These are phyloP conservation scores for Hapalemur alaotrensis DNA, from an alignment of 2,797 vertebrate species.

Conservation along the genomic window DNA sequence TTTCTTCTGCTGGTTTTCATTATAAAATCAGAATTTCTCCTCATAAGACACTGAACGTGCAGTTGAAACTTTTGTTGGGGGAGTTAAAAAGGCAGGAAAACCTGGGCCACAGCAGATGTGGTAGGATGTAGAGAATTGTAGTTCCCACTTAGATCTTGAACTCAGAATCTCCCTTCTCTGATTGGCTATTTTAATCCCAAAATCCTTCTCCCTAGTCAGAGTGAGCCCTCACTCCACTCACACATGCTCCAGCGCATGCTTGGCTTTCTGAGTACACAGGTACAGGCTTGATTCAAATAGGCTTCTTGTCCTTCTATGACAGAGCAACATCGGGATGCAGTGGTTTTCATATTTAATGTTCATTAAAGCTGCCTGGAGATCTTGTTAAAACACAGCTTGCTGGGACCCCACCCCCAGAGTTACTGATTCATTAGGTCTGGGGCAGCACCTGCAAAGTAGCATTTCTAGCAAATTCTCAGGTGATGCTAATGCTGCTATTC, in stretches of 20 bases:
- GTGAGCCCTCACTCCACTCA: background rate
- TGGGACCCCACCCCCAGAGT: background rate
- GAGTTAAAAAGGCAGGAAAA: background rate
- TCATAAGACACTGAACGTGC: background rate
- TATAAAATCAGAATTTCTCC: background rate
- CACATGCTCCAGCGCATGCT: background rate
- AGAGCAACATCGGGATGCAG: rapidly evolving
- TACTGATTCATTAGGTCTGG: background rate
- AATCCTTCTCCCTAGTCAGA: background rate
- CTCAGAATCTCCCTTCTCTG: background rate
- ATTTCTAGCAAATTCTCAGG: background rate
- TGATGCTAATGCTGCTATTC: background rate
- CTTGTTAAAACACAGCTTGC: background rate
- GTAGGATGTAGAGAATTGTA: background rate
- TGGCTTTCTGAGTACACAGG: background rate
- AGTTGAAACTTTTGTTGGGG: background rate
- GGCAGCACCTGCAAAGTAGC: background rate
- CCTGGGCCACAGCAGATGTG: background rate
- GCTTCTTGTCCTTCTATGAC: background rate
- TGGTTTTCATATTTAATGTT: background rate
- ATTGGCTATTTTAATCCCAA: background rate
- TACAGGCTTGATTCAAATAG: background rate
- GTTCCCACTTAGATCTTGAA: background rate
- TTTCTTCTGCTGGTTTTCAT: background rate
- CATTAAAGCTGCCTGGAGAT: background rate